A percentile compares a stretch with the other conserved stretches of the same genome.
phyloP scores from a whole-genome alignment of 2,113 vertebrate species.

The Rhadina sibilatrix region DNA sequence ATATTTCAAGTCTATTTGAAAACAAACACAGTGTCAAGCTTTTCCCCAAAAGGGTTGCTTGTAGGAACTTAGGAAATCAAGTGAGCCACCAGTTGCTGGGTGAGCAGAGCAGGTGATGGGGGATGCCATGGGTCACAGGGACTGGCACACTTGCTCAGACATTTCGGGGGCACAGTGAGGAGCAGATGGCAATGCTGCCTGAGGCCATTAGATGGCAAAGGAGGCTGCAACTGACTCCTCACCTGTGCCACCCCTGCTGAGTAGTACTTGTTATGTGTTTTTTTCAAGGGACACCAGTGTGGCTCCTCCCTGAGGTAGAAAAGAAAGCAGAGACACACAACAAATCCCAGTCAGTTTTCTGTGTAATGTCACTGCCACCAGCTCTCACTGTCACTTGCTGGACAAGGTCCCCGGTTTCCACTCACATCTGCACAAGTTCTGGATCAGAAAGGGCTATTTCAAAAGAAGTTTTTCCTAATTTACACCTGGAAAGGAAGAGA shows the following conservation, averaged over 20 bases:
- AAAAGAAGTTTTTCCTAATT: not conserved
- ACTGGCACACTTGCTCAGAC: not conserved
- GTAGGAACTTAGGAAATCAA: not conserved
- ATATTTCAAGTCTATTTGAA: not conserved
- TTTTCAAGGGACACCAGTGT: not conserved
- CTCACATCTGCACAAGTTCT: not conserved
- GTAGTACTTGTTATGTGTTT: rapidly evolving
- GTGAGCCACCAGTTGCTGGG: not conserved
- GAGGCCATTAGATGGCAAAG: not conserved
- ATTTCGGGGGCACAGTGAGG: not conserved
- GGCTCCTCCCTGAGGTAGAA: not conserved
- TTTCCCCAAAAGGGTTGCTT: not conserved
- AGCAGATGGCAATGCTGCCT: not conserved
- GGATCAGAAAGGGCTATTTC: not conserved
- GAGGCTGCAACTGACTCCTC: not conserved
- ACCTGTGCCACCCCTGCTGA: not conserved
- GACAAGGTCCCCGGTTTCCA: not conserved
- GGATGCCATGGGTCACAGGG: rapidly evolving
- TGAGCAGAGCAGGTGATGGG: not conserved
- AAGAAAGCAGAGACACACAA: not conserved
- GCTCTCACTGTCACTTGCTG: not conserved
- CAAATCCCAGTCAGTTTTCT: not conserved
- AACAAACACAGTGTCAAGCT: not conserved
- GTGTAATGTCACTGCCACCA: not conserved
- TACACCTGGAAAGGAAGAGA: not conserved